Evolutionary conservation across 2,888 invertebrate species (phyloP).

Genomic region (Aspidiotus destructor): DNA sequence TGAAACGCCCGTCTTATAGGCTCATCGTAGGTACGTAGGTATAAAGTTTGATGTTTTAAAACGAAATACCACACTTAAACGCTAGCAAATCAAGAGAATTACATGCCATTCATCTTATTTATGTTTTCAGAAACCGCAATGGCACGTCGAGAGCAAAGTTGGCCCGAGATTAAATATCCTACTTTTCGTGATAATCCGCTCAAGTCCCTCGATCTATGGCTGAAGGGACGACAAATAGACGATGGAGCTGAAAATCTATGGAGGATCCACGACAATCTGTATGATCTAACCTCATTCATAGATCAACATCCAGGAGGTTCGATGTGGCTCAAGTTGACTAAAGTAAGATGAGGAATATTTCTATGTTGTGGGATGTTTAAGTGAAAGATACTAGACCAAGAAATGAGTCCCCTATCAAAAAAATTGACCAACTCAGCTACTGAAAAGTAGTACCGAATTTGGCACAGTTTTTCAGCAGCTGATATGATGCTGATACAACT

Average conservation of each 20-base stretch:
- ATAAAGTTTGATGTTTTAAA: too few relatives aligned
- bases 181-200: conserved; percentile 41
- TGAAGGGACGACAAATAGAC: conserved; percentile 54
- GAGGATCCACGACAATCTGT: conserved; percentile 66
- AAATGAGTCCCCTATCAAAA: neutral
- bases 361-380: neutral
- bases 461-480: too few relatives aligned
- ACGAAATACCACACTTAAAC: too few relatives aligned
- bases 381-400: neutral
- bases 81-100: too few relatives aligned
- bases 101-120: too few relatives aligned
- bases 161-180: conserved; percentile 47
- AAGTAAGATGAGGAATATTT: conserved; percentile 37
- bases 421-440: neutral
- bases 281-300: conserved; percentile 73
- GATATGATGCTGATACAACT: too few relatives aligned
- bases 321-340: conserved; percentile 54
- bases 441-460: too few relatives aligned
- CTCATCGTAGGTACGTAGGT: too few relatives aligned
- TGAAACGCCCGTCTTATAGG: too few relatives aligned
- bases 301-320: conserved; percentile 74
- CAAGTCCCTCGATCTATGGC: conserved; percentile 50
- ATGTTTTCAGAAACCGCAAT: conserved; percentile 1
- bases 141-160: conserved; percentile 43
- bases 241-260: conserved; percentile 69